Conservation (phyloP, 2,797 vertebrate species). For the Poecilia velifera region DNA sequence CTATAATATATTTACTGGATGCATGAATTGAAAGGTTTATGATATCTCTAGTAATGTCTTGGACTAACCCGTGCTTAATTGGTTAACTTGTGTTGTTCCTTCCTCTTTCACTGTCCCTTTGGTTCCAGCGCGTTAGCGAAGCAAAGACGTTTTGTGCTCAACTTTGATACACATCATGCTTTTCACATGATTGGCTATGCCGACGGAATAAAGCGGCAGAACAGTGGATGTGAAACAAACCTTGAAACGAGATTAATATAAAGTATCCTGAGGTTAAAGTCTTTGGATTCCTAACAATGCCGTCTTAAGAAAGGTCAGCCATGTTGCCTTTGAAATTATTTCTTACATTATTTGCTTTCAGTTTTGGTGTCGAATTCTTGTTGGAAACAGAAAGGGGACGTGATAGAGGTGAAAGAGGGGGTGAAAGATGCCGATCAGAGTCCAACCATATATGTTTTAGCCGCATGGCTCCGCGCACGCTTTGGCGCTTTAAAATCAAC, state of each 20-base stretch:
- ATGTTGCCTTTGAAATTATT: neutral
- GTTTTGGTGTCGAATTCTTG: neutral
- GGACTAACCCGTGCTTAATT: constrained; percentile 41
- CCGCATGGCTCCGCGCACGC: neutral
- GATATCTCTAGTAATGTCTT: constrained; percentile 8
- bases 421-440: neutral
- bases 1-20: neutral
- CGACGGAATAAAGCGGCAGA: constrained; percentile 36
- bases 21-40: constrained; percentile 17
- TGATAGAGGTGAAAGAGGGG: neutral
- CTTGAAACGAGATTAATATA: constrained; percentile 49
- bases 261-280: constrained; percentile 1
- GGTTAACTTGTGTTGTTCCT: constrained; percentile 48
- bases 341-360: neutral
- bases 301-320: neutral
- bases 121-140: constrained; percentile 44
- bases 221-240: constrained; percentile 34
- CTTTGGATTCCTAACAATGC: neutral
- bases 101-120: constrained; percentile 51
- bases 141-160: constrained; percentile 39
- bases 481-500: neutral
- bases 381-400: neutral
- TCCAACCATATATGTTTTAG: neutral
- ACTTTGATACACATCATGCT: constrained; percentile 50
- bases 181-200: constrained; percentile 49